Conservation (phyloP, 2,113 vertebrate genomes). For the Alaudala cheleensis region DNA sequence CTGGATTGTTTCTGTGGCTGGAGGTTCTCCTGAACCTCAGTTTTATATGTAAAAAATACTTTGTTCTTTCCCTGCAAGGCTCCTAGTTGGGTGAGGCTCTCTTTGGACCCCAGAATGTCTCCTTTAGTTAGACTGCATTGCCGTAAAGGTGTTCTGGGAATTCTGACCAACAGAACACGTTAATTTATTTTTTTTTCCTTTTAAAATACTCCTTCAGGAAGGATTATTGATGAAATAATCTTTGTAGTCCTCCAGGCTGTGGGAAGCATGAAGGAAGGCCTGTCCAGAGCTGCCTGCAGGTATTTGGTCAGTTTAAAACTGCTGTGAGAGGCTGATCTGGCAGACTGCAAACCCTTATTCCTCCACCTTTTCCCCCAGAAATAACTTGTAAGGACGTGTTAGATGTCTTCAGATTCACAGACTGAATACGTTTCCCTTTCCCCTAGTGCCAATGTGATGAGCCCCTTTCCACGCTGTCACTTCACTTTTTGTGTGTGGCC, state of each 20-base stretch:
- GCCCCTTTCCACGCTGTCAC: neutral
- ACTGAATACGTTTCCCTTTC: neutral
- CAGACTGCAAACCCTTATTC: neutral
- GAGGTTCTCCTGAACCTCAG: neutral
- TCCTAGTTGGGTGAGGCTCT: neutral
- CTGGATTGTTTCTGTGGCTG: neutral
- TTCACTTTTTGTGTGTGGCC: neutral
- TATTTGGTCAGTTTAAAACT: neutral
- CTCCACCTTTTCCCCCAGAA: neutral
- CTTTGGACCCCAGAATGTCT: neutral
- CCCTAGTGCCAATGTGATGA: fast-evolving
- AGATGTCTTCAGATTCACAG: neutral
- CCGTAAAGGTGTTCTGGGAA: neutral
- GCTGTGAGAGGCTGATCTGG: neutral
- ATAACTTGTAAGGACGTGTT: neutral
- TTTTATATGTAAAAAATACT: neutral
- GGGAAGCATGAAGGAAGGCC: neutral
- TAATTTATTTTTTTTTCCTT: neutral
- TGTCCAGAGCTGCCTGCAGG: neutral
- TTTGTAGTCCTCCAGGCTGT: neutral
- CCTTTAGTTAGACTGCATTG: neutral
- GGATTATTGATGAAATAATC: neutral
- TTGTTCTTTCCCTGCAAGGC: neutral
- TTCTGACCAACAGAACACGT: neutral
- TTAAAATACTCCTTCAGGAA: neutral